Evolutionary conservation across 2,797 vertebrate genomes (phyloP), one percentile per base, ranked within the genome.

Genomic region (Synaphobranchus kaupii): DNA sequence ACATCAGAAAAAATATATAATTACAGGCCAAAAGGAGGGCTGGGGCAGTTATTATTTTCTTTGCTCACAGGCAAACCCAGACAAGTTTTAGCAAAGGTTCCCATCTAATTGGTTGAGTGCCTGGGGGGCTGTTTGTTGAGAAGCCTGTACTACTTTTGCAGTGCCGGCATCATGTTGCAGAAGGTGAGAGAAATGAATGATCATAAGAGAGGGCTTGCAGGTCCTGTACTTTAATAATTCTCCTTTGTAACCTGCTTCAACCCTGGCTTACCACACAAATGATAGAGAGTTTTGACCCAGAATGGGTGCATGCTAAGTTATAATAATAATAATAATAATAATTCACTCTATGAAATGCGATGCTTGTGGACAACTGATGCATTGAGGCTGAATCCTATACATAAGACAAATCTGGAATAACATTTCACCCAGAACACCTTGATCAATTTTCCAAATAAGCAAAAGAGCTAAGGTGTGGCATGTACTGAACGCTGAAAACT

Each of bases 91-190:
- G 39, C 34, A 47, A 78, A 78, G 73, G 73, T 10, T 78, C 73
- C 73, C 39, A 47, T 78, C 68, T 73, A 73, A 73, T 78, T 78
- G 73, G 73, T 47, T 78, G 73, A 78, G 73, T 22, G 73, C 73
- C 31, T 78, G 73, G 20, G 68, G 73, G 73, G 73, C 73, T 47
- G 73, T 78, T 44, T 78, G 73, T 78, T 78, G 17, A 78, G 73
- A 47, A 47, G 73, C 28, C 20, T 44, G 73, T 44, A 47, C 39
- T n/a, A 47, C 39, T 13, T 15, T 13, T 15, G 68, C 31, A 73
- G 20, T 73, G 68, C 68, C 68, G 25, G 31, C 39, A 28, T 66
- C 63, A 28, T 66, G n/a, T 66, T 66, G 63, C 63, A 47, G 39
- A 78, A 78, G 73, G 39, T 22, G 73, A 78, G 73, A 78, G 39